phyloP scores from a whole-genome alignment of 2,888 invertebrate species.

The Volucella zonaria region DNA sequence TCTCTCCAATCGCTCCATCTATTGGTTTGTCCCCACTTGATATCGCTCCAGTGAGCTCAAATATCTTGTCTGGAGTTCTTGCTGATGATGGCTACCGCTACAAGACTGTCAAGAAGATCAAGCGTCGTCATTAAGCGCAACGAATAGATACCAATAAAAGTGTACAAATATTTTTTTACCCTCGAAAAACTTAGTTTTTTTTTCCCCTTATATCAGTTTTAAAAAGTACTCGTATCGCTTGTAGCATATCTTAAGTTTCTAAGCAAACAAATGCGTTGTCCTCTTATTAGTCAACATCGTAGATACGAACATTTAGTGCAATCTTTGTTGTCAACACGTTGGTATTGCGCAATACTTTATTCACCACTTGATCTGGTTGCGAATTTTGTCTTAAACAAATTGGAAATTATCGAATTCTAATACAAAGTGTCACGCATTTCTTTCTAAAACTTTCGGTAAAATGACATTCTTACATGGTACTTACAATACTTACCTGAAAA shows the following conservation, averaged over 20 bases:
- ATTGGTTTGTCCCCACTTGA: conserved; percentile 59
- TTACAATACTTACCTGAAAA: too few relatives aligned
- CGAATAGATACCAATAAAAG: conserved; percentile 35
- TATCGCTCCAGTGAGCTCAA: conserved; percentile 41
- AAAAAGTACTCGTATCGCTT: neutral
- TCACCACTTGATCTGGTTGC: too few relatives aligned
- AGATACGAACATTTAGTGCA: too few relatives aligned
- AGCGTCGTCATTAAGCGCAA: conserved; percentile 36
- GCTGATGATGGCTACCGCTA: conserved; percentile 71
- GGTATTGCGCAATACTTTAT: too few relatives aligned
- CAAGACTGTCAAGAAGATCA: conserved; percentile 39
- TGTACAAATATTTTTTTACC: conserved; percentile 26
- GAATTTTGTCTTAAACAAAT: too few relatives aligned
- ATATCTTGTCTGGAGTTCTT: conserved; percentile 42
- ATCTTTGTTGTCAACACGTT: too few relatives aligned
- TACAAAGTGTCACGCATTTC: too few relatives aligned
- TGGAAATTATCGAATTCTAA: too few relatives aligned
- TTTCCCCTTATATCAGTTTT: neutral
- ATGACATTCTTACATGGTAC: too few relatives aligned
- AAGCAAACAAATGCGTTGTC: neutral
- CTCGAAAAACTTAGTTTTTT: neutral
- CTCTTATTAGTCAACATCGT: neutral
- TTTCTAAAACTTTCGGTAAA: too few relatives aligned
- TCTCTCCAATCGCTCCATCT: conserved; percentile 19
- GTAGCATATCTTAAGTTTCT: too few relatives aligned